These are phyloP conservation scores for Anorthoa munda DNA, from an alignment of 2,888 invertebrate species.

Conservation along the genomic window DNA sequence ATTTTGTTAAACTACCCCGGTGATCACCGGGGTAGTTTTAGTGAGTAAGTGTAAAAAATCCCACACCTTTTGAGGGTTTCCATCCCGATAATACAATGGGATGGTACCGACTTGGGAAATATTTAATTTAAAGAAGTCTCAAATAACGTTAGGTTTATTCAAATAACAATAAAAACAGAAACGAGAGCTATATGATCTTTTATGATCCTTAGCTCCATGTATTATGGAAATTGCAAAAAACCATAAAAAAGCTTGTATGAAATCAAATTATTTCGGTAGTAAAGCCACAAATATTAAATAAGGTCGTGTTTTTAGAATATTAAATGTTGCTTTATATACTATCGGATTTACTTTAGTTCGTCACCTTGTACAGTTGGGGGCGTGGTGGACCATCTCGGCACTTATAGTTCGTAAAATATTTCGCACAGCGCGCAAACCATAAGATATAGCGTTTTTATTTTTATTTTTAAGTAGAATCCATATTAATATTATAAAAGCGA, in stretches of 20 bases:
- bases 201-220: background rate
- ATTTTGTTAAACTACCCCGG: no score
- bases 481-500: no score
- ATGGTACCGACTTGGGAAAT: background rate
- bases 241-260: background rate
- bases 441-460: conserved; percentile 63
- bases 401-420: conserved; percentile 70
- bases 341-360: conserved; percentile 72
- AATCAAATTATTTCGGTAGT: conserved; percentile 12
- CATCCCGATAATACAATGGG: background rate
- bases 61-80: no score
- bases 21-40: background rate
- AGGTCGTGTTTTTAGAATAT: conserved; percentile 11
- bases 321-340: conserved; percentile 57
- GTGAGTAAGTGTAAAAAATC: no score
- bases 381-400: conserved; percentile 76
- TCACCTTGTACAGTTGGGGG: conserved; percentile 78
- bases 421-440: conserved; percentile 61
- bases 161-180: background rate
- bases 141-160: background rate
- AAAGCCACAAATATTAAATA: background rate
- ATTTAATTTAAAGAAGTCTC: background rate
- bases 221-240: conserved; percentile 22
- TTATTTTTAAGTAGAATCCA: background rate
- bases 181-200: conserved; percentile 6